Conservation (phyloP, 1,140 invertebrate genomes). For the Drosophila subpulchrella region DNA sequence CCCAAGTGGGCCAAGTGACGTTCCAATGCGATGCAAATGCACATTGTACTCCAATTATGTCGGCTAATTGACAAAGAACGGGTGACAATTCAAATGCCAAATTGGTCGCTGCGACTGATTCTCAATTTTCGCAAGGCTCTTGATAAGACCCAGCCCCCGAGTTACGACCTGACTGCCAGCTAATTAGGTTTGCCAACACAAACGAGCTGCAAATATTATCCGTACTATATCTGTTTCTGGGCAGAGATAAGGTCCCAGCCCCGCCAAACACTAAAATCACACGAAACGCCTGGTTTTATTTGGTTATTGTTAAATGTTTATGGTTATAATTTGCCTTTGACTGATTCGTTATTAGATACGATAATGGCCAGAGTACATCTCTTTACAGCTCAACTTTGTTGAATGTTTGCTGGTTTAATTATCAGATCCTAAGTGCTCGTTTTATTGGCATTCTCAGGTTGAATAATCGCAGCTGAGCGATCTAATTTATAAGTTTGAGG, state of each 20-base stretch:
- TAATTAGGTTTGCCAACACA: constrained; percentile 70
- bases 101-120: constrained; percentile 32
- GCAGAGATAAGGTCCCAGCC: constrained; percentile 9
- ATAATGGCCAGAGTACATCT: constrained; percentile 31
- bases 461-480: constrained; percentile 27
- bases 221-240: constrained; percentile 18
- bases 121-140: constrained; percentile 47
- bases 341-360: constrained; percentile 19
- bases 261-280: constrained; percentile 15
- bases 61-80: constrained; percentile 71
- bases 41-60: constrained; percentile 75
- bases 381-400: constrained; percentile 28
- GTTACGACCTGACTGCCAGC: constrained; percentile 40
- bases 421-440: constrained; percentile 38
- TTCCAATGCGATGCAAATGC: constrained; percentile 37
- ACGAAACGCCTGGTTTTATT: constrained; percentile 4
- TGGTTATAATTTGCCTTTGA: constrained; percentile 42
- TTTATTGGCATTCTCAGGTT: constrained; percentile 23
- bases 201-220: constrained; percentile 4
- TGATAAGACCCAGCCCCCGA: constrained; percentile 19
- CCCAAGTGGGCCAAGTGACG: constrained; percentile 57
- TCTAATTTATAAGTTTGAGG: constrained; percentile 8
- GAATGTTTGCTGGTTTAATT: constrained; percentile 32
- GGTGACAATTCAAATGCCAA: constrained; percentile 71
- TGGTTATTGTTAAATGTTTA: constrained; percentile 23